Conservation (phyloP, 2,113 vertebrate species). For the Antechinus flavipes region DNA sequence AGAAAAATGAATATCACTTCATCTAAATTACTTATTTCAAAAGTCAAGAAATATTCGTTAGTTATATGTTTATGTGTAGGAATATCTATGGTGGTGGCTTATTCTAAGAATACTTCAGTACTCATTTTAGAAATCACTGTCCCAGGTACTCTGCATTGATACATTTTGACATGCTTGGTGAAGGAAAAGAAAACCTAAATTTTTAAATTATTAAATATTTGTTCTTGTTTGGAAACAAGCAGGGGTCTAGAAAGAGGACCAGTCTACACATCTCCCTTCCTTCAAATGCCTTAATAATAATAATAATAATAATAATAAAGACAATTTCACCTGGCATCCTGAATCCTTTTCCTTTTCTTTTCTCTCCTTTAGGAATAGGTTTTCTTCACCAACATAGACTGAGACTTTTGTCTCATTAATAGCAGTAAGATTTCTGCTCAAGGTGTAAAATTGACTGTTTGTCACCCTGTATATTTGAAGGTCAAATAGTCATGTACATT, state of each 20-base stretch:
- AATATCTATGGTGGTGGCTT: not conserved
- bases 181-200: slow-evolving; percentile 14
- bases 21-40: slow-evolving; percentile 32
- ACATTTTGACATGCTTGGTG: slow-evolving; percentile 6
- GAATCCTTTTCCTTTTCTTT: not conserved
- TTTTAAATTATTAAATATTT: slow-evolving; percentile 8
- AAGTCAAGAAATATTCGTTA: slow-evolving; percentile 18
- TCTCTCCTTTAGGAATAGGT: not conserved
- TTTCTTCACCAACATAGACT: not conserved
- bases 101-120: slow-evolving; percentile 27
- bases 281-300: slow-evolving; percentile 17
- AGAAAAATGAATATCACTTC: not conserved
- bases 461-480: slow-evolving; percentile 10
- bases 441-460: not conserved
- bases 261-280: slow-evolving; percentile 3
- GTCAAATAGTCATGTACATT: slow-evolving; percentile 21
- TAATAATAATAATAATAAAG: not conserved
- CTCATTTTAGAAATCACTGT: not conserved
- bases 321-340: not conserved
- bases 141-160: slow-evolving; percentile 17
- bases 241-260: not conserved
- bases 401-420: not conserved
- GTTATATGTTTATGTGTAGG: slow-evolving; percentile 23
- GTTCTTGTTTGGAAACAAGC: not conserved
- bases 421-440: not conserved